Percentiles rank a stretch among this genome's conserved stretches.
These are phyloP conservation scores for Clistopyga incitator DNA, from an alignment of 2,888 invertebrate genomes.

Conservation along the genomic window DNA sequence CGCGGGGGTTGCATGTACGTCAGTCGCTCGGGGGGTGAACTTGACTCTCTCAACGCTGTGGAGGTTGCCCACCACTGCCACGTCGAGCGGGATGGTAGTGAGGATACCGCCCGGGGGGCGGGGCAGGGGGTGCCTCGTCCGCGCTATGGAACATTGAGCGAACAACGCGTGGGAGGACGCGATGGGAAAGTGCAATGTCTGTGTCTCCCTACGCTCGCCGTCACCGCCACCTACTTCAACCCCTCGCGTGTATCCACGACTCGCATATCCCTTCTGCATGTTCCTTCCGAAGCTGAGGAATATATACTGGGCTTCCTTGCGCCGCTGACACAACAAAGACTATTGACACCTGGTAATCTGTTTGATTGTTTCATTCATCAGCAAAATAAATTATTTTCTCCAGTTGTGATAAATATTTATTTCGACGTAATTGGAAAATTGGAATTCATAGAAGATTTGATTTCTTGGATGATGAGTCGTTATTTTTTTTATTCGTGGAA, in stretches of 20 bases:
- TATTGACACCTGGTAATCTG: conserved; percentile 7
- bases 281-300: conserved; percentile 30
- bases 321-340: conserved; percentile 16
- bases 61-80: conserved; percentile 74
- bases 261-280: background rate
- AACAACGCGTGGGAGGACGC: conserved; percentile 47
- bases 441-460: too few species aligned
- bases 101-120: conserved; percentile 59
- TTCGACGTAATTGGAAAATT: too few species aligned
- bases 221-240: conserved; percentile 53
- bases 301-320: conserved; percentile 2
- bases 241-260: conserved; percentile 37
- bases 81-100: conserved; percentile 54
- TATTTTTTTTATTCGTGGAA: too few species aligned
- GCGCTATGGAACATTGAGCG: conserved; percentile 66
- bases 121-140: conserved; percentile 63
- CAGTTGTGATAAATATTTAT: too few species aligned
- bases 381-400: background rate
- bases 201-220: conserved; percentile 67
- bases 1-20: conserved; percentile 19
- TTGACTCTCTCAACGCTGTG: conserved; percentile 71
- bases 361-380: too few species aligned
- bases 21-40: conserved; percentile 64
- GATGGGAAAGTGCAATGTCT: conserved; percentile 76
- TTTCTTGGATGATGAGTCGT: too few species aligned